These are phyloP conservation scores for Trissolcus brochymenae DNA, from an alignment of 2,888 invertebrate species.

Conservation along the genomic window DNA sequence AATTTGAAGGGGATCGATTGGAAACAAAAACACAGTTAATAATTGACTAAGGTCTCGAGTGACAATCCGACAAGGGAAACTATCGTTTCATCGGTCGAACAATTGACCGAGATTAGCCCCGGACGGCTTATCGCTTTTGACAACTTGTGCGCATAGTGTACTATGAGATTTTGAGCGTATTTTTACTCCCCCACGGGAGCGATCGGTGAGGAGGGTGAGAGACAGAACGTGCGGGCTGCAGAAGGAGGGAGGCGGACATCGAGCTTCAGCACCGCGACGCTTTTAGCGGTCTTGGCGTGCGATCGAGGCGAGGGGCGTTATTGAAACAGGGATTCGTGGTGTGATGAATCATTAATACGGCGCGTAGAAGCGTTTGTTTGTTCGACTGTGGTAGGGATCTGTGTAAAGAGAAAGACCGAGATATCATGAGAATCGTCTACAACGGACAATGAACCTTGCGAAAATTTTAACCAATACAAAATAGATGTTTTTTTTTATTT, in stretches of 20 bases:
- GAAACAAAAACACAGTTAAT: constrained; percentile 31
- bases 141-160: constrained; percentile 31
- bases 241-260: constrained; percentile 17
- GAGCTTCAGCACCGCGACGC: constrained; percentile 39
- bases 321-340: constrained; percentile 49
- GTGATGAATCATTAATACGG: constrained; percentile 58
- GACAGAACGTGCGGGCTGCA: background rate
- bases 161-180: constrained; percentile 47
- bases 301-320: constrained; percentile 33
- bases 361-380: constrained; percentile 50
- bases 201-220: constrained; percentile 47
- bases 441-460: constrained; percentile 1
- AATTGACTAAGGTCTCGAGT: constrained; percentile 32
- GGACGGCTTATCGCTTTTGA: constrained; percentile 50
- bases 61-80: constrained; percentile 28
- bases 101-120: constrained; percentile 52
- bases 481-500: background rate
- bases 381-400: constrained; percentile 42
- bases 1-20: constrained; percentile 8
- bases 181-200: constrained; percentile 49
- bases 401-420: constrained; percentile 51
- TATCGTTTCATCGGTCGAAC: constrained; percentile 44
- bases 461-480: no score
- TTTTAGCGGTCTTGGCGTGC: constrained; percentile 51
- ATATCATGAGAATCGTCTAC: constrained; percentile 2